Conservation (phyloP, 2,888 invertebrate genomes). For the Myopa tessellatipennis region DNA sequence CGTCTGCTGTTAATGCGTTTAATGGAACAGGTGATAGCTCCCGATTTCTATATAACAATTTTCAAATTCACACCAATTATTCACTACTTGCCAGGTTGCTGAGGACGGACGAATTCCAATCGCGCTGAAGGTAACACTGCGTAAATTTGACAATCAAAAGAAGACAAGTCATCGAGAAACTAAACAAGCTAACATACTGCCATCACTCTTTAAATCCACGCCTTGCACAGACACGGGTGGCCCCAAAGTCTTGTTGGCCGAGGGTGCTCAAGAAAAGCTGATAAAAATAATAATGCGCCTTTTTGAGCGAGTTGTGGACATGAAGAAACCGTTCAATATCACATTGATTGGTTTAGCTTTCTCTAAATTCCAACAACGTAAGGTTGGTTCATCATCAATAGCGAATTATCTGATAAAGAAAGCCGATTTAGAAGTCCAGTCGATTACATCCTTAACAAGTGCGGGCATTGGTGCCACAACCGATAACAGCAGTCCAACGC, state of each 20-base stretch:
- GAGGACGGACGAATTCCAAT: constrained; percentile 85
- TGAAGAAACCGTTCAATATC: constrained; percentile 81
- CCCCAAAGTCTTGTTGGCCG: constrained; percentile 67
- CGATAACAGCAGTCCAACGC: constrained; percentile 49
- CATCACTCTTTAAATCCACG: constrained; percentile 72
- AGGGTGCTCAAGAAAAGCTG: constrained; percentile 75
- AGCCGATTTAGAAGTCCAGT: constrained; percentile 80
- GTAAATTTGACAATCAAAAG: constrained; percentile 77
- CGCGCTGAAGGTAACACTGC: constrained; percentile 78
- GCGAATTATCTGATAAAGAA: constrained; percentile 79
- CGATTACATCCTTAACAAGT: constrained; percentile 74
- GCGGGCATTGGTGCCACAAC: constrained; percentile 53
- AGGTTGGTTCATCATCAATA: constrained; percentile 77
- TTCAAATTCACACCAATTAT: background rate
- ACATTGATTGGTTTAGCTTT: constrained; percentile 84
- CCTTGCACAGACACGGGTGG: constrained; percentile 60
- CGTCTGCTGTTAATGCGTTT: constrained; percentile 77
- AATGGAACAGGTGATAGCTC: constrained; percentile 72
- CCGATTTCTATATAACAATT: background rate
- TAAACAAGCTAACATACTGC: constrained; percentile 79
- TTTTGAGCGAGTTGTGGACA: constrained; percentile 79
- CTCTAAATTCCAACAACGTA: constrained; percentile 80
- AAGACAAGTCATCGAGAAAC: constrained; percentile 80
- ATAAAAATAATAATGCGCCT: constrained; percentile 79
- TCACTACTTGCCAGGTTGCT: constrained; percentile 59